Percentiles rank a stretch among this genome's conserved stretches.
Conservation (phyloP, 2,888 invertebrate species). For the Myopa tessellatipennis region DNA sequence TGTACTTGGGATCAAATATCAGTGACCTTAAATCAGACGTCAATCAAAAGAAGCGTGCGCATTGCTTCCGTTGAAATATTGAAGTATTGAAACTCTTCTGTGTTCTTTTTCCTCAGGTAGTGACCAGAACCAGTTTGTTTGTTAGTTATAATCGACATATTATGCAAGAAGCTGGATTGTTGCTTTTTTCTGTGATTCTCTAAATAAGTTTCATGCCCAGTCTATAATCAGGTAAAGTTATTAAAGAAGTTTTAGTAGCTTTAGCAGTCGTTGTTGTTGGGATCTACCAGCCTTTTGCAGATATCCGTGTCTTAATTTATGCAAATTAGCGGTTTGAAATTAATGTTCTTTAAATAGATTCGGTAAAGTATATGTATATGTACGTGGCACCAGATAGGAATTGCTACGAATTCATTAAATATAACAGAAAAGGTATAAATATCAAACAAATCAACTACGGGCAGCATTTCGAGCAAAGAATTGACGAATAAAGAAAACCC, state of each 20-base stretch:
- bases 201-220: background rate
- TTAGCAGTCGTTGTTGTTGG: background rate
- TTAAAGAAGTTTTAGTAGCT: background rate
- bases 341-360: background rate
- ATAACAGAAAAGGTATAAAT: no score
- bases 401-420: no score
- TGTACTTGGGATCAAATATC: background rate
- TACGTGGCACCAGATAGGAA: no score
- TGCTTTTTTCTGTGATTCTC: background rate
- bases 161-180: no score
- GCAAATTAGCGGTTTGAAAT: slow-evolving; percentile 18
- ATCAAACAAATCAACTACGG: no score
- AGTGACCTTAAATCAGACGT: background rate
- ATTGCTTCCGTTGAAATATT: no score
- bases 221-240: background rate
- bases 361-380: no score
- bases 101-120: background rate
- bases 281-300: background rate
- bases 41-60: no score
- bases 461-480: no score
- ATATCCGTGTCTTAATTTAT: slow-evolving; percentile 36
- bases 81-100: background rate
- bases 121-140: no score
- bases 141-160: no score
- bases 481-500: no score